Evolutionary conservation across 1,140 invertebrate species (phyloP), one percentile per base, ranked within the genome.

Genomic region (Cydia amplana): DNA sequence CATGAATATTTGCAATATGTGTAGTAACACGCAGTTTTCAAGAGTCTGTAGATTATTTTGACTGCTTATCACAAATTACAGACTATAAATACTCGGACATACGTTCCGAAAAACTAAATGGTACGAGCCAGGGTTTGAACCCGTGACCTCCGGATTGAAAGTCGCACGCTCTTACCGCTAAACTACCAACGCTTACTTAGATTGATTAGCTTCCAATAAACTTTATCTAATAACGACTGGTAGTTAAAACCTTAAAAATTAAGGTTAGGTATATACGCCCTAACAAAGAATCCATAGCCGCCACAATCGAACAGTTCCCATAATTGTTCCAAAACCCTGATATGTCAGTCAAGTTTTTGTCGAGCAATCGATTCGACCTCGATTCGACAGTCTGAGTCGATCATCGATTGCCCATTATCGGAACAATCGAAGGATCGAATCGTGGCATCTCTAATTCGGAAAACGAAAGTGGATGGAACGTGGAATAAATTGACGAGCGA

Each of bases 341-440:
- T 20, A 36, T 70, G 65, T 70, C 65, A 70, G 65, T 70, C 65
- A 70, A 70, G 16, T 40, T 40, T 43, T 70, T 64, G 16, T 43
- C 65, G 65, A 70, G 65, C 32, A 43, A 70, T 70, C 36, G 65
- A 18, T 18, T 70, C 65, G 65, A 18, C 65, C 65, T 40, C 65
- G 32, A 43, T 70, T 40, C 25, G 28, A 36, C 43, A 70, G 65
- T 43, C n/a, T 4, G 64, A 70, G n/a, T 67, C 64, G 64, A 40
- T 70, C n/a, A 40, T 67, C 64, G 64, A 67, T 64, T 25, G 25
- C 63, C 20, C 28, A 70, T 70, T 43, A 40, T 40, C 16, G 36
- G 40, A 40, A 40, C 36, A 70, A 70, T 70, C 65, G 65, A 70
- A 70, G 65, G 65, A 70, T 36, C 65, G 65, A 70, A 70, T 70